Evolutionary conservation across 2,888 invertebrate species (phyloP).

Genomic region (Metallyticus violacea): DNA sequence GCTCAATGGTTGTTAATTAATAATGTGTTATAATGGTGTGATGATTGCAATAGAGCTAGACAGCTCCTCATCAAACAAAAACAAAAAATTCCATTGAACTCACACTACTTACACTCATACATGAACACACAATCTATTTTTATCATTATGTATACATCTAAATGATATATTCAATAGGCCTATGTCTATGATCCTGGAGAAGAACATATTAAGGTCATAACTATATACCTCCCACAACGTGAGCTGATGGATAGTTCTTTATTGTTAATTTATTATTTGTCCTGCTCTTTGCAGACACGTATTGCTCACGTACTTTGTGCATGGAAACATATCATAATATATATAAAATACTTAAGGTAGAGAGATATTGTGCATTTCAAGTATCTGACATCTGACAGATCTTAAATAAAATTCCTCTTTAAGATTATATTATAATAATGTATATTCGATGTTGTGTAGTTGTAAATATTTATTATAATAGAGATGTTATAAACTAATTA

Average conservation of each 20-base stretch:
- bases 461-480: constrained; percentile 35
- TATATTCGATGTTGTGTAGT: constrained; percentile 36
- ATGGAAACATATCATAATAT: constrained; percentile 34
- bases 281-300: constrained; percentile 18
- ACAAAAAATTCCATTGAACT: not conserved
- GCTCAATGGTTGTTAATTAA: constrained; percentile 33
- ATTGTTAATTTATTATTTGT: constrained; percentile 23
- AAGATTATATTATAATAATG: constrained; percentile 29
- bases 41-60: not conserved
- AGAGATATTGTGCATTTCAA: not conserved
- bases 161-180: constrained; percentile 16
- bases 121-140: constrained; percentile 21
- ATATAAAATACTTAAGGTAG: constrained; percentile 23
- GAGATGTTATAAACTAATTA: constrained; percentile 29
- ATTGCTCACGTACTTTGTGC: constrained; percentile 30
- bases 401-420: constrained; percentile 29
- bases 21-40: not conserved
- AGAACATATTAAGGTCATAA: constrained; percentile 12
- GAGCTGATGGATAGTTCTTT: constrained; percentile 4
- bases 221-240: constrained; percentile 18
- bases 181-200: constrained; percentile 15
- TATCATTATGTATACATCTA: constrained; percentile 10
- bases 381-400: constrained; percentile 22
- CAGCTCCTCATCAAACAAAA: not conserved
- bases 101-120: constrained; percentile 8